Conservation (phyloP, 2,888 invertebrate genomes). For the Zygaena filipendulae region DNA sequence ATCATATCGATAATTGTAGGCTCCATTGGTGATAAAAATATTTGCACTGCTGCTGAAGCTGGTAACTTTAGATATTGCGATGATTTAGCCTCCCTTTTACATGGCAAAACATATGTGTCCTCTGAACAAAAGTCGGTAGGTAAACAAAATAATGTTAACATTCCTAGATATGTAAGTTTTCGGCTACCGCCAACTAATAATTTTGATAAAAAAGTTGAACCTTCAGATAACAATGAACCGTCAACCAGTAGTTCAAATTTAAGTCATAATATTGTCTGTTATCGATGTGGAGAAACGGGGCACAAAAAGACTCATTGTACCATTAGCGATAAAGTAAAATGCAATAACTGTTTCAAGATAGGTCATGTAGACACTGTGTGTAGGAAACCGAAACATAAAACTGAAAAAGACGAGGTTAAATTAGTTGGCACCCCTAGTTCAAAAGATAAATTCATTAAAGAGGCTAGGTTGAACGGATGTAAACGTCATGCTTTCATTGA, state of each 20-base stretch:
- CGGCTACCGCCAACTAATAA: slow-evolving; percentile 1
- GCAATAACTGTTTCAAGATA: slow-evolving; percentile 14
- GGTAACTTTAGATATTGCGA: slow-evolving; percentile 18
- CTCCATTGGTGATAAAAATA: slow-evolving; percentile 16
- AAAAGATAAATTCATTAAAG: slow-evolving; percentile 16
- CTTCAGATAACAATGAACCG: slow-evolving; percentile 2
- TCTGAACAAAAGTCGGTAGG: slow-evolving; percentile 1
- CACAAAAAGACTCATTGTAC: slow-evolving; percentile 10
- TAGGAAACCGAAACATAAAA: slow-evolving; percentile 12
- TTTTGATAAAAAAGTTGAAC: too few relatives aligned
- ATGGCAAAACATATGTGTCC: slow-evolving; percentile 10
- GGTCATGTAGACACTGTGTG: slow-evolving; percentile 18
- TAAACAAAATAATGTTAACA: slow-evolving; percentile 2
- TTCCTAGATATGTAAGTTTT: slow-evolving; percentile 1
- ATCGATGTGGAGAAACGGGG: slow-evolving; percentile 13
- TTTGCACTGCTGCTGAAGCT: slow-evolving; percentile 17
- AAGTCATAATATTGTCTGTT: slow-evolving; percentile 9
- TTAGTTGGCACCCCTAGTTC: slow-evolving; percentile 4
- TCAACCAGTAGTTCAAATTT: not conserved
- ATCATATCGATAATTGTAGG: slow-evolving; percentile 20
- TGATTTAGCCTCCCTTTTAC: slow-evolving; percentile 15
- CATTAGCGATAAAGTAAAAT: slow-evolving; percentile 11
- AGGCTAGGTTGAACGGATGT: slow-evolving; percentile 8
- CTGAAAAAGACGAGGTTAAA: slow-evolving; percentile 18
- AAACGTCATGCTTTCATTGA: slow-evolving; percentile 15